These are phyloP conservation scores for Phoxinus dragarum DNA, from an alignment of 2,797 vertebrate species.

Conservation along the genomic window DNA sequence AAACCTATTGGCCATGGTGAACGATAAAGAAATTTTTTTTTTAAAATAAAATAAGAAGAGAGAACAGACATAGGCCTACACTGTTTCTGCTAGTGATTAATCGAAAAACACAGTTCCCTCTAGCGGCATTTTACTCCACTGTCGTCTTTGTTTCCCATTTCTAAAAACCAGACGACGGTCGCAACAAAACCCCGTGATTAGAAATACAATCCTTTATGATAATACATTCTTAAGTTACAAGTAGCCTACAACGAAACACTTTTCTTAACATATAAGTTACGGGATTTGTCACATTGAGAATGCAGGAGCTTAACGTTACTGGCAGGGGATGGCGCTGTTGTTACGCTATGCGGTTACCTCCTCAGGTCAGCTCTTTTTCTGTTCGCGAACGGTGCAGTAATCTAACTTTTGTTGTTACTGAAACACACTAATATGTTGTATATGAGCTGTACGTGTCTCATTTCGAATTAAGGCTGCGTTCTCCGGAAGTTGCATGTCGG, in stretches of 20 bases:
- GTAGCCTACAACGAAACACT: neutral
- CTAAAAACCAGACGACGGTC: neutral
- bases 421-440: neutral
- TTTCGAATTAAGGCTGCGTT: neutral
- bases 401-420: neutral
- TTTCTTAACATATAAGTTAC: neutral
- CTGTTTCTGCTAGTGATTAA: neutral
- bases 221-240: too few species aligned
- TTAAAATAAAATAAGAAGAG: neutral
- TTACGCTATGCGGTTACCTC: neutral
- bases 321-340: neutral
- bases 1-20: neutral
- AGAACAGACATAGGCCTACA: neutral
- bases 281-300: neutral
- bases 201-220: neutral
- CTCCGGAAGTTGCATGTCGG: neutral
- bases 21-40: neutral
- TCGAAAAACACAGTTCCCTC: neutral
- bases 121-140: neutral
- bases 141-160: neutral
- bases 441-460: neutral
- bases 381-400: neutral
- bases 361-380: neutral
- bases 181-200: neutral
- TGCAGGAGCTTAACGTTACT: neutral